Conservation (phyloP, 2,888 invertebrate genomes). For the Rhagonycha lutea region DNA sequence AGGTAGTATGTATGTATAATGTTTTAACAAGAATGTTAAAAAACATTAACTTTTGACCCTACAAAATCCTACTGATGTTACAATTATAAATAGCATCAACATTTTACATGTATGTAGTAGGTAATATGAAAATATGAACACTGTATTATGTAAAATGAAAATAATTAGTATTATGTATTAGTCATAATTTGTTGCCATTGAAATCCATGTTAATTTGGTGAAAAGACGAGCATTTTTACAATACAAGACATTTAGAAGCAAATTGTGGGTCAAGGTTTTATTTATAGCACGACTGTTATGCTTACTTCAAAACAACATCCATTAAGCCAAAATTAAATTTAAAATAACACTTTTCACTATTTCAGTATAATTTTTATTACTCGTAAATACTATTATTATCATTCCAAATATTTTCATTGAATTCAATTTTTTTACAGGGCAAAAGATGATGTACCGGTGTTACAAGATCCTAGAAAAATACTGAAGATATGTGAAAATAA, state of each 20-base stretch:
- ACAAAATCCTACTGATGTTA: no score
- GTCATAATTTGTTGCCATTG: neutral
- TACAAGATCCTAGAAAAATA: conserved; percentile 68
- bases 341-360: conserved; percentile 2
- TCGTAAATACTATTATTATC: neutral
- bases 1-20: no score
- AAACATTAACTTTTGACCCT: no score
- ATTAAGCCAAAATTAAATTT: neutral
- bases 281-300: neutral
- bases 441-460: conserved; percentile 65
- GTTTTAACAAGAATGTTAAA: neutral
- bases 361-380: conserved; percentile 13
- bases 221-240: neutral
- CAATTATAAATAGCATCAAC: no score
- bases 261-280: neutral
- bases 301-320: neutral
- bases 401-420: neutral
- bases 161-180: neutral
- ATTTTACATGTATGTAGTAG: neutral
- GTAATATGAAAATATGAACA: neutral
- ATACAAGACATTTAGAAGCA: neutral
- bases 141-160: no score
- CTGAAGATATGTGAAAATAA: conserved; percentile 63
- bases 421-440: conserved; percentile 51
- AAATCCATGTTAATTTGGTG: neutral